These are phyloP conservation scores for Cyprinella venusta DNA, from an alignment of 2,797 vertebrate genomes.

Conservation along the genomic window DNA sequence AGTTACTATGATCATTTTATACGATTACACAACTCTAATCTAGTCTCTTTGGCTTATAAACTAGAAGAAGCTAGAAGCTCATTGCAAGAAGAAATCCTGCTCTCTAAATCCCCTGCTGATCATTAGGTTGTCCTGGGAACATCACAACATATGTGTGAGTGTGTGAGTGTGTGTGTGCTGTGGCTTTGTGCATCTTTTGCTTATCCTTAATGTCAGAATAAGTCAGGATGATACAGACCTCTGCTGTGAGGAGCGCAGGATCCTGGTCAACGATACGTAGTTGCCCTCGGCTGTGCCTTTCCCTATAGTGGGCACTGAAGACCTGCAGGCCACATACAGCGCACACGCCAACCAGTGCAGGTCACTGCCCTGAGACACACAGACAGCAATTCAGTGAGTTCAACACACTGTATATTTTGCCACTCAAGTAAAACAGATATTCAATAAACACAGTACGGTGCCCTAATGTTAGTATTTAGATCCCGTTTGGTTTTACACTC, in stretches of 20 bases:
- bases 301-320: constrained; percentile 87
- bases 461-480: too few species aligned
- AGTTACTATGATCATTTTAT: not conserved
- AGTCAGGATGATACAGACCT: constrained; percentile 75
- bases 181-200: not conserved
- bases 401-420: not conserved
- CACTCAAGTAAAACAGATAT: not conserved
- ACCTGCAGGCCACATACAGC: constrained; percentile 92
- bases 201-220: not conserved
- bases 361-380: constrained; percentile 83
- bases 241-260: constrained; percentile 88
- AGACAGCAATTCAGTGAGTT: constrained; percentile 35
- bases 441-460: not conserved
- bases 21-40: not conserved
- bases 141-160: not conserved
- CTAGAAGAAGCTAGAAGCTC: not conserved
- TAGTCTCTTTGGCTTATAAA: not conserved
- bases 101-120: constrained; percentile 7
- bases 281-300: constrained; percentile 91
- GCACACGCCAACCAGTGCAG: constrained; percentile 94
- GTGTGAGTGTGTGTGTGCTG: not conserved
- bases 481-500: not conserved
- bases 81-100: not conserved
- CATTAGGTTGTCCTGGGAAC: constrained; percentile 22
- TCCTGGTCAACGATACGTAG: constrained; percentile 91